Percentiles rank a stretch among this genome's conserved stretches.
Conservation (phyloP, 2,888 invertebrate species). For the Acleris literana region DNA sequence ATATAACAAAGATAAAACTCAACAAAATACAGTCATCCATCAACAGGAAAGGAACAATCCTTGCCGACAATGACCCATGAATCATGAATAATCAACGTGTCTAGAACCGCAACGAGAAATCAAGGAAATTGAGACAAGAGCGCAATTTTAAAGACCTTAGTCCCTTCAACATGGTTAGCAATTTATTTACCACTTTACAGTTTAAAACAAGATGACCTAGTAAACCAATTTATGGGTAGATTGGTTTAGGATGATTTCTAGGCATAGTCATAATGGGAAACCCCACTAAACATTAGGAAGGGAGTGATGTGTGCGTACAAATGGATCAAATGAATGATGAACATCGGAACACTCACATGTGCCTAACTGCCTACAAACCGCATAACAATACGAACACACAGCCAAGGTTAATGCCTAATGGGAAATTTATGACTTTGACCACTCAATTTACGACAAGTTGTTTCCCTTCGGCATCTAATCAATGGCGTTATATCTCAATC, state of each 20-base stretch:
- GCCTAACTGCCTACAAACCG: neutral
- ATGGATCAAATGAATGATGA: slow-evolving; percentile 5
- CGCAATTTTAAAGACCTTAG: slow-evolving; percentile 1
- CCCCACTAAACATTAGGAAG: too few relatives aligned
- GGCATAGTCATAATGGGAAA: too few relatives aligned
- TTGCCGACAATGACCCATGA: slow-evolving; percentile 26
- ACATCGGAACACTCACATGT: neutral
- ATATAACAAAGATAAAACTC: neutral
- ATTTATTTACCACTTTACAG: neutral
- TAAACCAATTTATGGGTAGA: neutral
- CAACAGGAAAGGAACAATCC: slow-evolving; percentile 24
- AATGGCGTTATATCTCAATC: slow-evolving; percentile 14
- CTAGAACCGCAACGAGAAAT: slow-evolving; percentile 5
- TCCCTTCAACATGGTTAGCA: neutral
- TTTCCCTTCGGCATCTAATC: slow-evolving; percentile 14
- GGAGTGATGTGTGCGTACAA: too few relatives aligned
- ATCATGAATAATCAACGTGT: slow-evolving; percentile 17
- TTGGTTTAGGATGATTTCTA: too few relatives aligned
- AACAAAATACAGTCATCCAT: slow-evolving; percentile 2
- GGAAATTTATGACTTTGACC: slow-evolving; percentile 15
- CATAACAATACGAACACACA: slow-evolving; percentile 17
- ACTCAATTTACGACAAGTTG: slow-evolving; percentile 11
- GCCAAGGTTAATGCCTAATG: slow-evolving; percentile 25
- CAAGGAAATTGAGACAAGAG: slow-evolving; percentile 2
- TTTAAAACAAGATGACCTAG: neutral